phyloP scores from a whole-genome alignment of 2,113 vertebrate species.

The Hippocampus guttulatus region DNA sequence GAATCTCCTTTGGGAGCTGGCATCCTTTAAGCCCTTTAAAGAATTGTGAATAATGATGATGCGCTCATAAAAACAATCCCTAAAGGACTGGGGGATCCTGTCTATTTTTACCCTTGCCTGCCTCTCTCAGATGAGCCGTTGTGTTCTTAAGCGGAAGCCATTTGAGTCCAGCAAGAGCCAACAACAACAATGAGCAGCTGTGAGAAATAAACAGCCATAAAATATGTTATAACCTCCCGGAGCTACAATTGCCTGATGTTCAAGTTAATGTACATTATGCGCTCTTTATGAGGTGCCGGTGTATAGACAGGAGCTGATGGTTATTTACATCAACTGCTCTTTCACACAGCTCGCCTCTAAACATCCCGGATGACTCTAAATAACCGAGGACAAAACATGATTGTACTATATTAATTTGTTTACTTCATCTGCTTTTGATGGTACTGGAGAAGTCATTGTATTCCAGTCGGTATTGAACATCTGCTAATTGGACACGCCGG shows the following conservation, averaged over 20 bases:
- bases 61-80: conserved; percentile 63
- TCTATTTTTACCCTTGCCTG: conserved; percentile 46
- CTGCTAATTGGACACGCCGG: not conserved
- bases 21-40: conserved; percentile 68
- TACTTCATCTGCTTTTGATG: conserved; percentile 7
- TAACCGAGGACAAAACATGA: conserved; percentile 11
- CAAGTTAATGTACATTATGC: conserved; percentile 55
- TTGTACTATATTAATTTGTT: conserved; percentile 16
- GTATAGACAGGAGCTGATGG: conserved; percentile 52
- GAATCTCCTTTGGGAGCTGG: conserved; percentile 62
- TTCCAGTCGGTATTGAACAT: not conserved
- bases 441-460: not conserved
- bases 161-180: conserved; percentile 32
- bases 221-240: conserved; percentile 38
- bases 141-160: conserved; percentile 47
- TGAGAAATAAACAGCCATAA: conserved; percentile 33
- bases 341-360: conserved; percentile 38
- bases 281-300: conserved; percentile 49
- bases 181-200: conserved; percentile 24
- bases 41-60: conserved; percentile 65
- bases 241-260: conserved; percentile 60
- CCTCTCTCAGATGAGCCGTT: conserved; percentile 39
- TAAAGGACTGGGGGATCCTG: conserved; percentile 37
- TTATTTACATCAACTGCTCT: conserved; percentile 51
- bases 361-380: conserved; percentile 15